These are phyloP conservation scores for Mythimna pallens DNA, from an alignment of 2,888 invertebrate species.

Conservation along the genomic window DNA sequence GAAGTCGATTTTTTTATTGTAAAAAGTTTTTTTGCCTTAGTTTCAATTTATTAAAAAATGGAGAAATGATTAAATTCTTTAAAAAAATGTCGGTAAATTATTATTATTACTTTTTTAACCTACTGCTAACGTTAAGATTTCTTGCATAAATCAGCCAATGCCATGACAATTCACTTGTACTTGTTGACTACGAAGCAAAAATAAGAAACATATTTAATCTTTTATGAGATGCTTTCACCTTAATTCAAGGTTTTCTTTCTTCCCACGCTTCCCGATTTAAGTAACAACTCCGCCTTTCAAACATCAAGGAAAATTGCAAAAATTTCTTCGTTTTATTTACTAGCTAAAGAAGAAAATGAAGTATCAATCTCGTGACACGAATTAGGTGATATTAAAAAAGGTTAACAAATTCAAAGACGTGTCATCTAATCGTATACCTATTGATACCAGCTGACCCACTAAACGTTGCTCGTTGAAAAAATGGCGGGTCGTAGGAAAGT, in stretches of 20 bases:
- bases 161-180: not conserved
- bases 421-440: not conserved
- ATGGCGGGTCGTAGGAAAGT: no score
- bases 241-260: conserved; percentile 28
- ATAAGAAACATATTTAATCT: conserved; percentile 21
- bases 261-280: conserved; percentile 11
- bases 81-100: no score
- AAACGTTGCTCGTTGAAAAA: no score
- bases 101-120: no score
- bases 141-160: not conserved
- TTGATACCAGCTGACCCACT: no score
- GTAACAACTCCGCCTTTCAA: conserved; percentile 26
- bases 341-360: not conserved
- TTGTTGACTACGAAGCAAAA: not conserved
- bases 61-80: no score
- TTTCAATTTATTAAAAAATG: no score
- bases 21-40: no score
- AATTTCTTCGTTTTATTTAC: conserved; percentile 1
- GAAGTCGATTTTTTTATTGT: no score
- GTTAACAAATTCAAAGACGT: not conserved
- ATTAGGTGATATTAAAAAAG: not conserved
- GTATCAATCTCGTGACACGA: not conserved
- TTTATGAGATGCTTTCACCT: conserved; percentile 20
- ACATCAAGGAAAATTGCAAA: conserved; percentile 13
- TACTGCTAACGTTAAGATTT: not conserved